Evolutionary conservation across 2,113 vertebrate genomes (phyloP), one percentile per base, ranked within the genome.

Genomic region (Dunckerocampus dactyliophorus): DNA sequence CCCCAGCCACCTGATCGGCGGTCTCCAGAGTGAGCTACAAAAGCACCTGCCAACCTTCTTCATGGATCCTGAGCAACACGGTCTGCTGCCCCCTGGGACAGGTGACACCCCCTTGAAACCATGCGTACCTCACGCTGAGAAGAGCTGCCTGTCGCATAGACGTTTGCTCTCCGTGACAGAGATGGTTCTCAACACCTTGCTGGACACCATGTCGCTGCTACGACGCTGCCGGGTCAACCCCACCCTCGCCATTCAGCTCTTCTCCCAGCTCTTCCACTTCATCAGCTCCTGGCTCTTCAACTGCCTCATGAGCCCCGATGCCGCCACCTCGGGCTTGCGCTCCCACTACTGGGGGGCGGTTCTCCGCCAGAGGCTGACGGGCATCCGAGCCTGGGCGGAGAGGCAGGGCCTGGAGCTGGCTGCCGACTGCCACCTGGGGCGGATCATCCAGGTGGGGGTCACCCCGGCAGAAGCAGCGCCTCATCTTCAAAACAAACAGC

Each of bases 201-300:
- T 93, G 58, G 93, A 92, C 63, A 86, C 91, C 63, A 98, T 98
- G 95, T 92, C 94, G 17, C 83, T 98, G 48, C 66, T 97, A 50
- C 91, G 95, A 10, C 92, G 94, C 47, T 95, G 93, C 67, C 89
- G 92, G 61, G 93, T 95, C 69, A 97, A 96, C 59, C 92, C 94
- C 0, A 94, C 95, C 37, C 85, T 97, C 31, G 95, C 94, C 74
- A 95, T 98, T 81, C 96, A 98, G 88, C 92, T 98, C 24, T 98
- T 98, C 90, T 98, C 95, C 1, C 95, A 97, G 80, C 90, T 97
- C 17, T 96, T 98, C 74, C 96, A 98, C 67, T 98, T 94, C 69
- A 91, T 95, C 86, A 97, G 96, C 47, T 85, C 92, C 85, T 96
- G 96, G 96, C 92, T 98, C 58, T 94, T 98, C 79, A 98, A 98